phyloP scores from a whole-genome alignment of 2,797 vertebrate species.

The Lutjanus argentimaculatus region DNA sequence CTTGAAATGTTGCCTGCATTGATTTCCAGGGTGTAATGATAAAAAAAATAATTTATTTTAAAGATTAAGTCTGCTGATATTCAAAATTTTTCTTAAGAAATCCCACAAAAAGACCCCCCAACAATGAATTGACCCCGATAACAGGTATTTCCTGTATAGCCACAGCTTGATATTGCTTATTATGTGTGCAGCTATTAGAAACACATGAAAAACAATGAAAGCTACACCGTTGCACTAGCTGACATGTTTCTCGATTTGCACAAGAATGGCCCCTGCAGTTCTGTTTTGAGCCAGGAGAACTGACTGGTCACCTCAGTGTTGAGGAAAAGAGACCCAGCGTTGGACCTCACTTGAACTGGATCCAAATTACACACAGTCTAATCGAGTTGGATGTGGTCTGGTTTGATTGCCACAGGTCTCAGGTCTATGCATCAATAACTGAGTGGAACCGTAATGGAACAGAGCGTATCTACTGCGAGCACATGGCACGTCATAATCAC shows the following conservation, averaged over 20 bases:
- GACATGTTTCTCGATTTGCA: neutral
- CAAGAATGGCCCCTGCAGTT: neutral
- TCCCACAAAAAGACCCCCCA: neutral
- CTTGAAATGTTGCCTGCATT: neutral
- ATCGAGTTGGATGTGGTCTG: neutral
- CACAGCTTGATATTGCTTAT: neutral
- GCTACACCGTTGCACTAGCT: neutral
- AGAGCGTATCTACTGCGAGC: neutral
- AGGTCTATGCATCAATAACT: neutral
- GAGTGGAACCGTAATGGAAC: neutral
- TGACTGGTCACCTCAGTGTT: neutral
- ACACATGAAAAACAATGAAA: neutral
- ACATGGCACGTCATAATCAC: neutral
- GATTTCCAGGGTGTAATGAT: neutral
- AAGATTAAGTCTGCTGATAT: neutral
- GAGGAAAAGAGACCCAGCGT: neutral
- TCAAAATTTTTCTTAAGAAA: neutral
- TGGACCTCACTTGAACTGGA: neutral
- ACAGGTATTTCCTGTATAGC: neutral
- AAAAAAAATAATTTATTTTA: neutral
- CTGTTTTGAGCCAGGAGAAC: neutral
- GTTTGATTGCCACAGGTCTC: neutral
- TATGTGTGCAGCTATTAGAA: neutral
- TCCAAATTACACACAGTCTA: neutral
- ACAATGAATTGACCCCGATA: neutral